Evolutionary conservation across 2,888 invertebrate species (phyloP), one percentile per base, ranked within the genome.

Genomic region (Coleophora flavipennella): DNA sequence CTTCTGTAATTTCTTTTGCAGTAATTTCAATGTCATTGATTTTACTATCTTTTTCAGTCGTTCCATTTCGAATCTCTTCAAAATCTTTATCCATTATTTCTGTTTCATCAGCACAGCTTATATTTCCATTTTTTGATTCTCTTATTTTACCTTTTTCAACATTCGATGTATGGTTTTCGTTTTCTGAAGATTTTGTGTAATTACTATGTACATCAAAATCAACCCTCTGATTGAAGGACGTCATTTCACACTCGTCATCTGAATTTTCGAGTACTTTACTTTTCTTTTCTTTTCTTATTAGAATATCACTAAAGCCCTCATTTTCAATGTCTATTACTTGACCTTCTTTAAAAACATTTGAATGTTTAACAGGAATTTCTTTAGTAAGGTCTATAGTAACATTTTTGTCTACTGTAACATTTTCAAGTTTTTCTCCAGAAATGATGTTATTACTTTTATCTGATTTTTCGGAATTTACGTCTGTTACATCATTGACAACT

Each of bases 181-280:
- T 49, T 31, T 36, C 12, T 28, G 13, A 32, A 25, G 27, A 36
- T 33, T 12, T 27, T n/a, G 29, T 11, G 3, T 13, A 13, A 14
- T 13, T 36, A 11, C 8, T 4, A 35, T 31, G 53, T 31, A 56
- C 41, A 51, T 61, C 56, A 38, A 53, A 57, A 33, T 40, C 42
- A 8, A 60, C 46, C 8, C 54, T 45, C 37, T 57, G 44, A 45
- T 49, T 57, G 1, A 59, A 40, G 25, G 40, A 13, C 11, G 41
- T 41, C 26, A 47, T 14, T 38, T 42, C 44, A 31, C 47, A 48
- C 42, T 65, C 59, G 9, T 59, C 59, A 39, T 62, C 61, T 14
- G 63, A 62, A 52, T 59, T 59, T 33, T 62, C 49, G 25, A 55
- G 53, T 3, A 53, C 39, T 42, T 58, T 53, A 14, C 40, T 41